Evolutionary conservation across 2,113 vertebrate species (phyloP).

Genomic region (Melanostigma gelatinosum): DNA sequence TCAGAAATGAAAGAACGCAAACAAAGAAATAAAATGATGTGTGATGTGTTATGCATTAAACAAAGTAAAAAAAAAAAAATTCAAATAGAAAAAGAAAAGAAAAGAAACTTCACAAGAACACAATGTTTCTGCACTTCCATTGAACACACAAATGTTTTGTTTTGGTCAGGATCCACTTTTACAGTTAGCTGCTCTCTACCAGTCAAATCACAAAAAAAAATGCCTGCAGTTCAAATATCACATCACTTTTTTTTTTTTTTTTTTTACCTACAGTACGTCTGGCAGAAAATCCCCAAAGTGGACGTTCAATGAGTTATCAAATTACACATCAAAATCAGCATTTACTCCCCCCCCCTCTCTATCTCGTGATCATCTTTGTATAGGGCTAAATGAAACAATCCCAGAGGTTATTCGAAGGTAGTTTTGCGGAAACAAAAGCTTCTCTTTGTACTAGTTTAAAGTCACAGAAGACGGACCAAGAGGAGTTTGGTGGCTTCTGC

Average conservation of each 20-base stretch:
- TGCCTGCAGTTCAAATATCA: slow-evolving; percentile 62
- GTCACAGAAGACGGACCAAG: slow-evolving; percentile 96
- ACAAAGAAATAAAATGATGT: slow-evolving; percentile 76
- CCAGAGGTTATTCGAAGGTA: slow-evolving; percentile 99
- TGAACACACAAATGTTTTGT: slow-evolving; percentile 91
- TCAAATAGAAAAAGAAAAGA: slow-evolving; percentile 51
- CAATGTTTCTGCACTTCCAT: slow-evolving; percentile 95
- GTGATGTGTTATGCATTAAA: slow-evolving; percentile 58
- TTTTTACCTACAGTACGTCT: slow-evolving; percentile 74
- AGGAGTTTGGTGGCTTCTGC: slow-evolving; percentile 96
- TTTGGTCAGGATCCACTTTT: slow-evolving; percentile 98
- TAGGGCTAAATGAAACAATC: slow-evolving; percentile 97
- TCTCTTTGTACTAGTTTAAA: slow-evolving; percentile 99
- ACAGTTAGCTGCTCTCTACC: slow-evolving; percentile 90
- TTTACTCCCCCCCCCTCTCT: slow-evolving; percentile 58
- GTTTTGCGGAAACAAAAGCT: slow-evolving; percentile 93
- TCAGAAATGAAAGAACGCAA: slow-evolving; percentile 68
- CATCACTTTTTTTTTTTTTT: slow-evolving; percentile 75
- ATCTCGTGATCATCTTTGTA: slow-evolving; percentile 87
- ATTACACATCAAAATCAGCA: slow-evolving; percentile 88
- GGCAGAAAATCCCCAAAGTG: slow-evolving; percentile 87
- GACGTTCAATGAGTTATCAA: slow-evolving; percentile 89
- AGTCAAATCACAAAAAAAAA: slow-evolving; percentile 67
- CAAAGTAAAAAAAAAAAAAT: slow-evolving; percentile 58
- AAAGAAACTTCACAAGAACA: slow-evolving; percentile 89